Base-by-base conservation (phyloP, 2,797 vertebrate species). In the Acipenser ruthenus region DNA sequence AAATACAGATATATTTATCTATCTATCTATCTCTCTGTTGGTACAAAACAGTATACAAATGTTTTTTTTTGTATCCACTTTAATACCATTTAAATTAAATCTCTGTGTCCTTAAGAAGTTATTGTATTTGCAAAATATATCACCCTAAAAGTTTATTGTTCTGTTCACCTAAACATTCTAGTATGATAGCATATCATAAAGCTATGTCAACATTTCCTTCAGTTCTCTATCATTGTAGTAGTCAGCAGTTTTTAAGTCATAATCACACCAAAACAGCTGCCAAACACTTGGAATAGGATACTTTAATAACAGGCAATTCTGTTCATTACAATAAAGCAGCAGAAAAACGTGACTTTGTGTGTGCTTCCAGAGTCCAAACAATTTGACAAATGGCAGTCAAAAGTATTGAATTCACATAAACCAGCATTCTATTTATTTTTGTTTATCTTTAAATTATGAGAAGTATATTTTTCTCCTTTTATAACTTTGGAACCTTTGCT, bases 331-430 rank as follows among this genome's bases (percentile, higher is more conserved):
- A 55, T 71, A 59, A 63, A 65, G 52, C 64, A 51, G 63, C 56
- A 68, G 23, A 52, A 48, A 13, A 50, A 6, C 12, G 55, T 11
- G 55, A 13, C 61, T 59, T n/a, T 64, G 47, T 62, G 37, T 37
- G 60, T 62, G 15, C 10, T 23, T 62, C 10, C 68, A 61, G 63
- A 71, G 68, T 68, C 66, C 70, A 64, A 69, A 69, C 65, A 49
- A 64, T 72, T 58, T 73, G 61, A 52, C 61, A 70, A 67, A 23
- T 66, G 66, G 56, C 61, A 66, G 53, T 55, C 53, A 58, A 58
- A 65, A 65, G 37, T 65, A 59, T 18, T 18, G 60, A 58, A 11
- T 11, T 1, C 15, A 58, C 15, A 2, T 58, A 7, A 58, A 13
- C 12, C 55, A 58, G 1, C 1, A 18, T 18, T 18, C 18, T 18